phyloP scores from a whole-genome alignment of 2,797 vertebrate species.

The Sternotherus odoratus region DNA sequence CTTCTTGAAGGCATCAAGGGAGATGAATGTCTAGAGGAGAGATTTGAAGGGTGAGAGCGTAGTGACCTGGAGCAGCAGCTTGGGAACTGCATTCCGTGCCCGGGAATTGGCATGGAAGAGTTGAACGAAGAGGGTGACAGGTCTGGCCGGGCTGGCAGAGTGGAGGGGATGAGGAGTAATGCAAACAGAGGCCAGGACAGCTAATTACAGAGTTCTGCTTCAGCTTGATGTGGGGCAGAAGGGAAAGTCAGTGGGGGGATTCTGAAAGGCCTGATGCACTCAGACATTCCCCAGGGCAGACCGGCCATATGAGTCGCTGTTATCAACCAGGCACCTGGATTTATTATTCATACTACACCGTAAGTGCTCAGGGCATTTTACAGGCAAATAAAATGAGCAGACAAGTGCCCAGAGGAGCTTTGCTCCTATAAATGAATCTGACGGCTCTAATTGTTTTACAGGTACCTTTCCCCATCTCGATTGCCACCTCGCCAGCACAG shows the following conservation, averaged over 20 bases:
- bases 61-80: background rate
- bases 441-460: background rate
- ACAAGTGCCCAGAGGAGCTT: background rate
- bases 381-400: background rate
- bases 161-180: background rate
- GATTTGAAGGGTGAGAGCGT: background rate
- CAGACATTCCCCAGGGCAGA: accelerated
- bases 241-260: background rate
- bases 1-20: background rate
- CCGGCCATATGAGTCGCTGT: accelerated
- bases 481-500: too few species aligned
- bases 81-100: background rate
- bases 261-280: background rate
- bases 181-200: background rate
- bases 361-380: background rate
- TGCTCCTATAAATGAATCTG: background rate
- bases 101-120: background rate
- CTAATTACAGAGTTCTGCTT: background rate
- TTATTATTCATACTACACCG: background rate
- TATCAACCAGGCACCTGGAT: accelerated
- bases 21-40: background rate
- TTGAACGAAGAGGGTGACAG: background rate
- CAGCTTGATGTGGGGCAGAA: background rate
- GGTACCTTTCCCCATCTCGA: background rate
- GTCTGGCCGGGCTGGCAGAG: background rate